A percentile compares a stretch with the other conserved stretches of the same genome.
Evolutionary conservation across 2,113 vertebrate genomes (phyloP).

Genomic region (Maccullochella peelii): DNA sequence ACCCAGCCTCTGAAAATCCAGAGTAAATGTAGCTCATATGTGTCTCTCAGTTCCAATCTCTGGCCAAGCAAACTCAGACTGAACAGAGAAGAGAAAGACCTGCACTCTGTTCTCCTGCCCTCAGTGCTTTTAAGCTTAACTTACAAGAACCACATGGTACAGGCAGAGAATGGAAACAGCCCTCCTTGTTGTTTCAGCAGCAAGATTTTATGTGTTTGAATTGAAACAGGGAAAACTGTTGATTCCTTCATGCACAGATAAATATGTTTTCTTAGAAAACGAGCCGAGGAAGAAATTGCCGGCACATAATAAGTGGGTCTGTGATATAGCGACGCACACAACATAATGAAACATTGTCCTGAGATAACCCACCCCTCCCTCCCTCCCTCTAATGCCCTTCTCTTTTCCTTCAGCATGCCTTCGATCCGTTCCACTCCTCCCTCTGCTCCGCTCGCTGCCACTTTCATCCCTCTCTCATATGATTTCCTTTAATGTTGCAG

Average conservation of each 20-base stretch:
- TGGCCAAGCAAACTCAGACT: conserved; percentile 8
- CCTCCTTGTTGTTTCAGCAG: conserved; percentile 18
- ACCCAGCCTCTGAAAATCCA: conserved; percentile 34
- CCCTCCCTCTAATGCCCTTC: conserved; percentile 21
- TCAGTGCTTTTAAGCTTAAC: not conserved
- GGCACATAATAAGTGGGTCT: conserved; percentile 22
- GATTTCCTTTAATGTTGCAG: conserved; percentile 27
- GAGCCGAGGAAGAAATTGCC: conserved; percentile 23
- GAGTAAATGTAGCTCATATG: conserved; percentile 52
- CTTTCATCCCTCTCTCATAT: conserved; percentile 35
- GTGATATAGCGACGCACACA: not conserved
- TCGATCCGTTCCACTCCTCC: conserved; percentile 16
- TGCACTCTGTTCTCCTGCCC: conserved; percentile 28
- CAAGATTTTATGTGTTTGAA: conserved; percentile 14
- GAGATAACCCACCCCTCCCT: conserved; percentile 36
- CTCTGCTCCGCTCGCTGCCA: not conserved
- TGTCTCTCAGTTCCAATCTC: conserved; percentile 58
- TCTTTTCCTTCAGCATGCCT: conserved; percentile 28
- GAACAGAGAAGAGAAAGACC: conserved; percentile 25
- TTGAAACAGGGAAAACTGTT: conserved; percentile 25
- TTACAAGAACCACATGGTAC: conserved; percentile 50
- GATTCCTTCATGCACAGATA: conserved; percentile 6
- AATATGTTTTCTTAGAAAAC: conserved; percentile 40
- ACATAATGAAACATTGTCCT: conserved; percentile 56
- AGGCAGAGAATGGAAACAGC: conserved; percentile 45